These are phyloP conservation scores for Pterocles gutturalis DNA, from an alignment of 2,113 vertebrate genomes.

Conservation along the genomic window DNA sequence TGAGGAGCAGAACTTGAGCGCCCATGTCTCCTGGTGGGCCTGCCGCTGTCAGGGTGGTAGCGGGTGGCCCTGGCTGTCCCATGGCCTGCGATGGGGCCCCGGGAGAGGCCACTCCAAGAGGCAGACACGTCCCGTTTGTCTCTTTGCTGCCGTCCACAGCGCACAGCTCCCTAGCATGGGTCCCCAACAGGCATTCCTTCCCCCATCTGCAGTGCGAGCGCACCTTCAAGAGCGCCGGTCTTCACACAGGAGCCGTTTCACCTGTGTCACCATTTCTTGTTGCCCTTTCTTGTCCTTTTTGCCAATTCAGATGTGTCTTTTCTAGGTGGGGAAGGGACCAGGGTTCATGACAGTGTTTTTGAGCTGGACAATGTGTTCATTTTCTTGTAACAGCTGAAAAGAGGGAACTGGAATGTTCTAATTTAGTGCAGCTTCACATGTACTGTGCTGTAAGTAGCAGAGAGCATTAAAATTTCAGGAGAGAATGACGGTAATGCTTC, in stretches of 20 bases:
- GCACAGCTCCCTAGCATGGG: accelerated
- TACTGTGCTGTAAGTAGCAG: neutral
- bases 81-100: accelerated
- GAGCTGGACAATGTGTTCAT: neutral
- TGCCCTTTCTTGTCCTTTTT: neutral
- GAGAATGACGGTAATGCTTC: neutral
- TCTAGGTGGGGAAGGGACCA: neutral
- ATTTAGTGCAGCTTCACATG: neutral
- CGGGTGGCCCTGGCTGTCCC: no score
- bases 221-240: accelerated
- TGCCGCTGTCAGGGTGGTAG: accelerated
- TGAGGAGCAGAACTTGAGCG: neutral
- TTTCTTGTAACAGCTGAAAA: neutral
- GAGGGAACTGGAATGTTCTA: neutral
- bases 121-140: accelerated
- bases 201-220: accelerated
- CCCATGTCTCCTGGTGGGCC: accelerated
- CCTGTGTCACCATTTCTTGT: neutral
- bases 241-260: neutral
- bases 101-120: neutral
- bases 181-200: neutral
- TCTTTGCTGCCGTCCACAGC: accelerated
- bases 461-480: neutral
- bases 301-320: neutral
- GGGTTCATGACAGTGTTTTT: neutral